Base-by-base conservation (phyloP, 2,797 vertebrate species). In the Sebastes trivittatus region DNA sequence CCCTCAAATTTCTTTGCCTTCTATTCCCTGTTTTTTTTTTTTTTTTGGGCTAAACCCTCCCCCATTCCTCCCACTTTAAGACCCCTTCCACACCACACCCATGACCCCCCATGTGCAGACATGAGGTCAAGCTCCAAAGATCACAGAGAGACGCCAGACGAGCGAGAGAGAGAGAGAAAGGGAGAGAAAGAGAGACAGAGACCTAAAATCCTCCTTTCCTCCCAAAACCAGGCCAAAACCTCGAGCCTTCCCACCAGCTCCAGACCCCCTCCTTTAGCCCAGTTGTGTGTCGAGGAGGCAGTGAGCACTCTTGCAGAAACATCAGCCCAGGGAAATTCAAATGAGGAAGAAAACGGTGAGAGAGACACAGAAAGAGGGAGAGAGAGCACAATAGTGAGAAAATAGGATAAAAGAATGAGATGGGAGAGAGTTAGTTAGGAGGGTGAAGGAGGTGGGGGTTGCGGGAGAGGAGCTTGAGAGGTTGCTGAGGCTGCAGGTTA, bases 251-350 rank as follows among this genome's bases (percentile, higher is more conserved):
- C 88, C 92, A 90, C 89, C 85, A 89, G 88, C 87, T 82, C 81
- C 86, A 87, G 81, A 89, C 89, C 86, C 90, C 93, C 92, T 88
- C 91, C 92, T 90, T 77, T 84, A 89, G 83, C 89, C 80, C 83
- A 89, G 90, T 87, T 93, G 93, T 92, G 92, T 93, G 92, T 89
- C 72, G 86, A 87, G 86, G 92, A 95, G 93, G 91, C 94, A 91
- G 95, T 90, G 93, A 96, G 97, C 96, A 97, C 95, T 97, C 97
- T 98, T 98, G 97, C 97, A 98, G 97, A 98, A 98, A 98, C 97
- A 96, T 96, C 95, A 97, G 96, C 97, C 96, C 95, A 96, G 95
- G 96, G 94, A 97, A 97, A 97, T 97, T 97, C 95, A 97, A 98
- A 98, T 98, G 91, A 96, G 94, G 87, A 90, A 93, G 92, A 96